Evolutionary conservation across 1,140 invertebrate species (phyloP), one percentile per base, ranked within the genome.

Genomic region (Drosophila sp.): DNA sequence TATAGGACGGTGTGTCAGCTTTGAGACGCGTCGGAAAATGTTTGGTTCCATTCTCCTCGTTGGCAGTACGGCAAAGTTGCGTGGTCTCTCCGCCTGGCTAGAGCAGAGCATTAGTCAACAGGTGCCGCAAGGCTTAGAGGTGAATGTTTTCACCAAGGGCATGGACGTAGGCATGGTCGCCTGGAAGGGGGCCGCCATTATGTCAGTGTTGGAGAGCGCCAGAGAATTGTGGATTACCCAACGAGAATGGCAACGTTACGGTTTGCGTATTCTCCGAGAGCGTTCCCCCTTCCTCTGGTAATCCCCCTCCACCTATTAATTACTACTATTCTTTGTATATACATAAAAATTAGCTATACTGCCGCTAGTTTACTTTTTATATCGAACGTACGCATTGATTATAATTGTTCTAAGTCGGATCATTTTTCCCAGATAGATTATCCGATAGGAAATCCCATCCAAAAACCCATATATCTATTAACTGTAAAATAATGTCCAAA

Each of bases 121-220:
- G 45, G 46, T 91, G 11, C 61, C 83, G n/a, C 32, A 70, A 6
- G 80, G 71, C 7, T 34, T 71, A 5, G 90, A 91, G 50, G 86
- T 91, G 0, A 91, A 90, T 34, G 86, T 91, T 0, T 84, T 89
- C 8, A 80, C 95, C 0, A 97, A 98, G 92, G 97, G 98, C 80
- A 96, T 98, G 93, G 97, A 98, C 92, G 96, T 97, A 1, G 94
- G 95, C 16, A 96, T 97, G 92, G 96, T 96, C 0, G 94, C 96
- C 0, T 99, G 98, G 98, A 99, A 98, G 92, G 98, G 98, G 7
- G 98, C 97, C 2, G 95, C 97, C 2, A 96, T 99, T 11, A 95
- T 99, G 94, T 97, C 97, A 2, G 97, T 97, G 92, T 91, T 97
- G 43, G 98, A 99, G 92, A 97, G 97, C 0, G 96, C 97, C 0